These are phyloP conservation scores for Apostichopus japonicus DNA, from an alignment of 35 echinoderm and acorn worm species.

Conservation along the genomic window DNA sequence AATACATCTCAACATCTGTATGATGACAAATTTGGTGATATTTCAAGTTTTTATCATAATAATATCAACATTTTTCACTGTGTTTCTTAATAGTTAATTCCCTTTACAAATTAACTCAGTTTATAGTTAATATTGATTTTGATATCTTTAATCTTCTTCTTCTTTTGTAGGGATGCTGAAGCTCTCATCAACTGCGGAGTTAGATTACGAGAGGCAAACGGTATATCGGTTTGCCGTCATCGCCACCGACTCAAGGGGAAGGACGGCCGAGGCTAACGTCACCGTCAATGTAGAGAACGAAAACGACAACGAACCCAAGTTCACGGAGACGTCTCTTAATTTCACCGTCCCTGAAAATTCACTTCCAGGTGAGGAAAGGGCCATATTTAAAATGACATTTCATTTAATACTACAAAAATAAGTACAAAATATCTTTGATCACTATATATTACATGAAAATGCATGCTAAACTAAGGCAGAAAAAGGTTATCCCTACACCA, in stretches of 20 bases:
- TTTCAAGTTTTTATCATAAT: no score
- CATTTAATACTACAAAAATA: no score
- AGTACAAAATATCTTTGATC: no score
- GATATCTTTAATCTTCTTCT: no score
- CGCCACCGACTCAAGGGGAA: constrained; percentile 67
- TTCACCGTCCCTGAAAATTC: constrained; percentile 81
- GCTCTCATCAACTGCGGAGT: not conserved
- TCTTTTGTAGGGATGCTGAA: not conserved
- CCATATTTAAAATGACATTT: no score
- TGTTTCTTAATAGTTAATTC: no score
- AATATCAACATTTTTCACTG: no score
- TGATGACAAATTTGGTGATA: not conserved
- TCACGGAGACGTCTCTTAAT: constrained; percentile 65
- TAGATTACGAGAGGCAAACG: constrained; percentile 70
- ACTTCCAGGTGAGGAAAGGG: constrained; percentile 1
- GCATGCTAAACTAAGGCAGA: no score
- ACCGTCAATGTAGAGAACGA: constrained; percentile 62
- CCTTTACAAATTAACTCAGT: no score
- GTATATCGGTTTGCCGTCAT: constrained; percentile 61
- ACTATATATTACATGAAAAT: no score
- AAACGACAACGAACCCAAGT: constrained; percentile 78
- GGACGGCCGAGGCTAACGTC: constrained; percentile 54
- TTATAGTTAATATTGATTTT: no score
- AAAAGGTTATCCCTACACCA: no score
- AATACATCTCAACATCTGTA: not conserved